Percentiles rank a stretch among this genome's conserved stretches.
Conservation (phyloP, 2,113 vertebrate species). For the Lophura nycthemera region DNA sequence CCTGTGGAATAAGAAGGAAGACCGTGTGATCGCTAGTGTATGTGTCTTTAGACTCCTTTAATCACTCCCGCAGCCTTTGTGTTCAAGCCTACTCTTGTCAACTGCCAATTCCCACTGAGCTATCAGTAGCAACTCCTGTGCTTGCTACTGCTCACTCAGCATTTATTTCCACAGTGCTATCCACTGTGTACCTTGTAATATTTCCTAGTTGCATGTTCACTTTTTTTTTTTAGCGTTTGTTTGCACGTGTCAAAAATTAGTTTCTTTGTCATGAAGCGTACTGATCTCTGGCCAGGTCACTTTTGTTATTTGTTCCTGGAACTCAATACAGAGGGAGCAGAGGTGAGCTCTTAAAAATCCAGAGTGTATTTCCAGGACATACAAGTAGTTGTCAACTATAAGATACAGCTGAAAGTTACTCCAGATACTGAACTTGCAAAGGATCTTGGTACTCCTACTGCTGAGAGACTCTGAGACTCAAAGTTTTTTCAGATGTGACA, state of each 20-base stretch:
- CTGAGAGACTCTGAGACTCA: not conserved
- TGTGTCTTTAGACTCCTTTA: not conserved
- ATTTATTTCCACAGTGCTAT: not conserved
- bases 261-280: not conserved
- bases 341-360: not conserved
- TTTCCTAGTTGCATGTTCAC: not conserved
- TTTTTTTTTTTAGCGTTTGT: not conserved
- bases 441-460: not conserved
- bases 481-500: not conserved
- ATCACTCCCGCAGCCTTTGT: not conserved
- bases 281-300: not conserved
- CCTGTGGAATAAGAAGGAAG: constrained; percentile 72
- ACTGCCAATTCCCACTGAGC: not conserved
- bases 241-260: not conserved
- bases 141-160: not conserved
- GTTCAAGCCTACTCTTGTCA: not conserved
- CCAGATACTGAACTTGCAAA: not conserved
- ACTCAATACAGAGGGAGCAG: not conserved
- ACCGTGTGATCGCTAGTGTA: not conserved
- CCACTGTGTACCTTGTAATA: not conserved
- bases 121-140: not conserved
- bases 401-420: not conserved
- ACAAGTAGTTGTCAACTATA: not conserved
- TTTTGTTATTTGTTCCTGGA: not conserved
- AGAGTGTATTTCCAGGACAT: not conserved